phyloP scores from a whole-genome alignment of 1,140 invertebrate species.

The Magallana gigas region DNA sequence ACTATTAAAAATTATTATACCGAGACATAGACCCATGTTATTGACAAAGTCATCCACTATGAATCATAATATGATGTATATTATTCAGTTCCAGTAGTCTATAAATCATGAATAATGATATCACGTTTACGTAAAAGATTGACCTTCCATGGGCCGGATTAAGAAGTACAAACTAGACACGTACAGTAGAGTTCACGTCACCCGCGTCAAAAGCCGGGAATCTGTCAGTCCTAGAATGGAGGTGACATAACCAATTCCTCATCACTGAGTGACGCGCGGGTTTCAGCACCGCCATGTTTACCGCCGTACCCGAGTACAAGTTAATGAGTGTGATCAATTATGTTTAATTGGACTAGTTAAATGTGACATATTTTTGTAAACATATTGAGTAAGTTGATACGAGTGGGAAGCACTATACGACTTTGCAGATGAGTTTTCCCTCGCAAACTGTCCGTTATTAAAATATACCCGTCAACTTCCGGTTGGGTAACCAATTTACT shows the following conservation, averaged over 20 bases:
- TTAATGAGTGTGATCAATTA: not conserved
- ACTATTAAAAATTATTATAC: no score
- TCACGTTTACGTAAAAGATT: no score
- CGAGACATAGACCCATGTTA: no score
- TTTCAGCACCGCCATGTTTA: not conserved
- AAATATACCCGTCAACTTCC: conserved; percentile 12
- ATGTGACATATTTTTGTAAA: conserved; percentile 5
- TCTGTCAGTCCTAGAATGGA: not conserved
- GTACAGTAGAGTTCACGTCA: no score
- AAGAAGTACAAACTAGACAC: no score
- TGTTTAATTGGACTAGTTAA: not conserved
- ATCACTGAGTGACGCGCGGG: not conserved
- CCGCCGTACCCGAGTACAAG: not conserved
- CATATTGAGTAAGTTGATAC: conserved; percentile 28
- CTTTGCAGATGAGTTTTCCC: not conserved
- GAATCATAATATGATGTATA: no score
- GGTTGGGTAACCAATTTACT: conserved; percentile 3
- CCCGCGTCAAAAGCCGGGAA: not conserved
- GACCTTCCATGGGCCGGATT: no score
- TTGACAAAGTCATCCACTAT: no score
- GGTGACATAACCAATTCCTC: conserved; percentile 21
- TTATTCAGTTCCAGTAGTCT: no score
- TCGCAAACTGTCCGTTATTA: not conserved
- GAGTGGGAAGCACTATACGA: not conserved
- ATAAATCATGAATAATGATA: no score